Evolutionary conservation across 1,140 invertebrate species (phyloP), one percentile per base, ranked within the genome.

Genomic region (Scaptomyza hsui): DNA sequence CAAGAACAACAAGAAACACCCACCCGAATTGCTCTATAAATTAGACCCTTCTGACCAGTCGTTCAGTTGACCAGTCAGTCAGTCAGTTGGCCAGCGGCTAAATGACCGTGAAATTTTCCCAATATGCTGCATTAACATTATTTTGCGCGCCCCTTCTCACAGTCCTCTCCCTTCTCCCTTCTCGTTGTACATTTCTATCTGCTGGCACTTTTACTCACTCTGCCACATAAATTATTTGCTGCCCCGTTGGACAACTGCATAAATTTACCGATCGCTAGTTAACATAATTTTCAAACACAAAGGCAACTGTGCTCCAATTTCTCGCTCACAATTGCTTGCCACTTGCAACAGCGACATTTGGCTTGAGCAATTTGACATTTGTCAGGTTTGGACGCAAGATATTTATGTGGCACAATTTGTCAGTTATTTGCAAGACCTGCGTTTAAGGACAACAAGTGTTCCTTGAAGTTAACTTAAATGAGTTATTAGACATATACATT

Each of bases 31-130:
- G 82, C 65, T 78, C 78, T 83, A 89, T 88, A 88, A 88, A 88
- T 88, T 89, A 89, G 75, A 64, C 75, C 65, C 49, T 72, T 74
- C 47, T 76, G 72, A 57, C 49, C 57, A 57, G 67, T 49, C n/a
- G n/a, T n/a, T n/a, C n/a, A n/a, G n/a, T n/a, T n/a, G 53, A 45
- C 4, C 32, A 24, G 15, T 26, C 62, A 13, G 41, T 35, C 18
- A 48, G 24, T 37, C 32, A 19, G 52, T 53, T 69, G 32, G 72
- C 72, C 78, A 64, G 71, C 78, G 76, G 63, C 45, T 83, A 88
- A 82, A 88, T 75, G 72, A 88, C 63, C 82, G 82, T 88, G 82
- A 88, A 88, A 88, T 89, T 88, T 88, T 88, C 62, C 78, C 82
- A 88, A 88, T 88, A 88, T 78, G 82, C 82, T 81, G 57, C 55